Evolutionary conservation across 2,797 vertebrate species (phyloP), one percentile per base, ranked within the genome.

Genomic region (Dicrostonyx torquatus): DNA sequence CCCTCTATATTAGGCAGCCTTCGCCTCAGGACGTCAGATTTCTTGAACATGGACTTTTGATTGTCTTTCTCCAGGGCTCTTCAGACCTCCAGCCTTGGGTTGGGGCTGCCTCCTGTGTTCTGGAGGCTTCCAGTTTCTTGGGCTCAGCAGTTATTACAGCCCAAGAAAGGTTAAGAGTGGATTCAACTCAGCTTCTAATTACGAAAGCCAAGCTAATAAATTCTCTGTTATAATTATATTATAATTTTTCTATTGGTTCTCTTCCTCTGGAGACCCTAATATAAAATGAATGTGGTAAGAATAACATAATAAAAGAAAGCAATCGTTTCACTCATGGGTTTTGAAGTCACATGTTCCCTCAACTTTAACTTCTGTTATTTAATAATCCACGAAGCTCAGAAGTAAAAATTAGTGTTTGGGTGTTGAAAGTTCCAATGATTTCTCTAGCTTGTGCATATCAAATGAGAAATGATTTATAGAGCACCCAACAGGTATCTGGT

Each of bases 341-440:
- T 58, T 79, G 20, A 83, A 92, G 34, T 82, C 37, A 89, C 55
- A 55, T 70, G 73, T 31, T 76, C 40, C 34, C 9, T 55, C 2
- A 90, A 68, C 68, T 94, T 94, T 89, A 7, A 80, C 48, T 87
- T 77, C 40, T 78, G 34, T 43, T 86, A 37, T 85, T 84, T 86
- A 73, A 83, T 84, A 72, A 87, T 22, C 55, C 18, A 70, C 34
- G n/a, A 26, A 58, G 24, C 13, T 78, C 68, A 73, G 53, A 17
- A 10, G 11, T 79, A 37, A 90, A 73, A 82, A 60, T 48, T 1
- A 26, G 24, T 85, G 76, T 75, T 37, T 34, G 86, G 95, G 45
- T 89, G 24, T 40, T 60, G 10, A 83, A 91, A 77, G 31, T 83
- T 72, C 22, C 45, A 72, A 11, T 40, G 7, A 40, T 90, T 89